These are phyloP conservation scores for Caenorhabditis briggsae DNA, from an alignment of 1,140 invertebrate species.

Conservation along the genomic window DNA sequence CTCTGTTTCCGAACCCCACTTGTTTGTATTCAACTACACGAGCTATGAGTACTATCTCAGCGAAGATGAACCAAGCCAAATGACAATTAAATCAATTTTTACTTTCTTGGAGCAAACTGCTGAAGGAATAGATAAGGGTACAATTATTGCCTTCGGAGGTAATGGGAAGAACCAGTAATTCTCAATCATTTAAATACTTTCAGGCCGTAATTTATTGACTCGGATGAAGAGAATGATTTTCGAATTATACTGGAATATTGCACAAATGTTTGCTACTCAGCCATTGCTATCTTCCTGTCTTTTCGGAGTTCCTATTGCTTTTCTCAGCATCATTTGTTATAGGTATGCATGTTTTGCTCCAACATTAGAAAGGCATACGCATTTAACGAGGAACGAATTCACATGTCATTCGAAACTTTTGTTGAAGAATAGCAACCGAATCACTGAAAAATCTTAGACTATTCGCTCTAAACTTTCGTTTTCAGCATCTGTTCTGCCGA, in stretches of 20 bases:
- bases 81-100: constrained; percentile 75
- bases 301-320: constrained; percentile 88
- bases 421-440: too few relatives aligned
- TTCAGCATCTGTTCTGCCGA: constrained; percentile 87
- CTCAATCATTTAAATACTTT: constrained; percentile 63
- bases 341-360: constrained; percentile 79
- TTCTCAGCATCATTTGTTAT: constrained; percentile 92
- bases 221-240: constrained; percentile 72
- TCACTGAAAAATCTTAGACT: background rate
- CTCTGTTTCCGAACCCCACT: constrained; percentile 83
- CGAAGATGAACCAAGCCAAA: constrained; percentile 83
- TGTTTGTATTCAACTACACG: constrained; percentile 90
- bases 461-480: background rate
- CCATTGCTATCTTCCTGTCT: constrained; percentile 89
- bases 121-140: constrained; percentile 38
- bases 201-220: constrained; percentile 71
- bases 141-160: constrained; percentile 32
- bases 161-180: background rate
- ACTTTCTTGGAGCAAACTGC: constrained; percentile 72
- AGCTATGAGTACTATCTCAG: constrained; percentile 91
- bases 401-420: too few relatives aligned
- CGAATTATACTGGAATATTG: constrained; percentile 74
- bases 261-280: constrained; percentile 77
- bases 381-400: too few relatives aligned
- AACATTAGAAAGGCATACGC: too few relatives aligned